phyloP scores from a whole-genome alignment of 2,888 invertebrate genomes.

The Auanema freiburgensis region DNA sequence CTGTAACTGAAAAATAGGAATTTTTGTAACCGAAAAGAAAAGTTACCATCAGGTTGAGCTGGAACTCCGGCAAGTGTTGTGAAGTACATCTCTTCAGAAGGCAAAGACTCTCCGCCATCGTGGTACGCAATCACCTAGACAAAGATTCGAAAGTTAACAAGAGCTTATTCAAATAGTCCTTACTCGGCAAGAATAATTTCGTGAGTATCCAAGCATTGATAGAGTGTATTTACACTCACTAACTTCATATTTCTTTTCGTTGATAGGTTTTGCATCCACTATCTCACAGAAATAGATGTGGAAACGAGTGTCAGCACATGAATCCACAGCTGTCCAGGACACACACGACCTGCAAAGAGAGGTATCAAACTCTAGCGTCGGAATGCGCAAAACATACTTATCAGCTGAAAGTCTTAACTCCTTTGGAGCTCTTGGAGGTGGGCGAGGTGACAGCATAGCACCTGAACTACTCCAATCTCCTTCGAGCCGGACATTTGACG shows the following conservation, averaged over 20 bases:
- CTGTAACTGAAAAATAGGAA: neutral
- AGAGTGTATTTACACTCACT: constrained; percentile 1
- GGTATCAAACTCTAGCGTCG: too few relatives aligned
- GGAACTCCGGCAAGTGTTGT: constrained; percentile 36
- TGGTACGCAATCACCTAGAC: constrained; percentile 70
- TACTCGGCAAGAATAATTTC: constrained; percentile 11
- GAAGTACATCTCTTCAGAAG: constrained; percentile 15
- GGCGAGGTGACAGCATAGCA: constrained; percentile 18
- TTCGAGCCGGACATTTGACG: constrained; percentile 12
- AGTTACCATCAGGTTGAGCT: constrained; percentile 33
- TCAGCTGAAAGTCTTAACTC: constrained; percentile 17
- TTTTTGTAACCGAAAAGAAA: neutral
- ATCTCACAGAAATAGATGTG: constrained; percentile 19
- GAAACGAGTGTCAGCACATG: neutral
- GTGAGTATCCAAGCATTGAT: constrained; percentile 10
- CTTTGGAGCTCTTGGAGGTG: constrained; percentile 21
- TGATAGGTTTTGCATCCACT: constrained; percentile 7
- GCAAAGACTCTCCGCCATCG: constrained; percentile 21
- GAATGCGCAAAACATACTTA: constrained; percentile 7
- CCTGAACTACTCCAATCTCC: constrained; percentile 17
- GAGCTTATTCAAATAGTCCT: neutral
- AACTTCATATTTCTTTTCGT: constrained; percentile 8
- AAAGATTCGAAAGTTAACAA: neutral
- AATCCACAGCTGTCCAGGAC: constrained; percentile 23
- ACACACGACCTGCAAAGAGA: constrained; percentile 8